A percentile compares a stretch with the other conserved stretches of the same genome.
Evolutionary conservation across 2,888 invertebrate species (phyloP).

Genomic region (Drosophila bunnanda): DNA sequence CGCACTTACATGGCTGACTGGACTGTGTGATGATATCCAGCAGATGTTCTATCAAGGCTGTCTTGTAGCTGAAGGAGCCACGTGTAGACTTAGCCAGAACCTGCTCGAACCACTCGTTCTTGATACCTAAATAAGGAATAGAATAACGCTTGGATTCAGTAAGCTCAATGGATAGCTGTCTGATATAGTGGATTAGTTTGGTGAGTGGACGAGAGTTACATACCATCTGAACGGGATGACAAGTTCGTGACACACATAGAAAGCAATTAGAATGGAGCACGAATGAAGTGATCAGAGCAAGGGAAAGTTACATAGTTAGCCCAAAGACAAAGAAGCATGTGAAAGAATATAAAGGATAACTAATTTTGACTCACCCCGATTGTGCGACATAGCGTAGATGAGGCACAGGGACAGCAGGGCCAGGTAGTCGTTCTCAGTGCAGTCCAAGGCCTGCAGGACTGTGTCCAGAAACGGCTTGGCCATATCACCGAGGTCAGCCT

Average conservation of each 20-base stretch:
- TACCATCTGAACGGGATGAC: conserved; percentile 73
- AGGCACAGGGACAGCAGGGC: conserved; percentile 96
- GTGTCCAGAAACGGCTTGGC: conserved; percentile 92
- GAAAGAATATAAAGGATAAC: not conserved
- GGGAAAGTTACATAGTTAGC: conserved; percentile 39
- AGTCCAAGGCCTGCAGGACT: conserved; percentile 93
- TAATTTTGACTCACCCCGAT: conserved; percentile 89
- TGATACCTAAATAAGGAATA: conserved; percentile 88
- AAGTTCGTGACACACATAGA: conserved; percentile 58
- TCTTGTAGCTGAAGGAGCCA: conserved; percentile 90
- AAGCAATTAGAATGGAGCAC: conserved; percentile 60
- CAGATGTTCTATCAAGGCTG: conserved; percentile 92
- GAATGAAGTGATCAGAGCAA: conserved; percentile 34
- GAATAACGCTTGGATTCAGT: not conserved
- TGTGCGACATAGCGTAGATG: conserved; percentile 96
- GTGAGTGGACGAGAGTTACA: conserved; percentile 65
- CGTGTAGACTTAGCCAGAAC: conserved; percentile 88
- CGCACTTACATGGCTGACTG: conserved; percentile 92
- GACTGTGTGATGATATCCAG: conserved; percentile 92
- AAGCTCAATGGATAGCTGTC: too few species aligned
- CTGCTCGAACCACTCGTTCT: conserved; percentile 91
- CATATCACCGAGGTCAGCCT: conserved; percentile 66
- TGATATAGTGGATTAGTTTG: conserved; percentile 43
- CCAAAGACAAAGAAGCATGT: conserved; percentile 34
- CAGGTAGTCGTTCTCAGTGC: conserved; percentile 96